Conservation (phyloP, 2,888 invertebrate genomes). For the Bembecia ichneumoniformis region DNA sequence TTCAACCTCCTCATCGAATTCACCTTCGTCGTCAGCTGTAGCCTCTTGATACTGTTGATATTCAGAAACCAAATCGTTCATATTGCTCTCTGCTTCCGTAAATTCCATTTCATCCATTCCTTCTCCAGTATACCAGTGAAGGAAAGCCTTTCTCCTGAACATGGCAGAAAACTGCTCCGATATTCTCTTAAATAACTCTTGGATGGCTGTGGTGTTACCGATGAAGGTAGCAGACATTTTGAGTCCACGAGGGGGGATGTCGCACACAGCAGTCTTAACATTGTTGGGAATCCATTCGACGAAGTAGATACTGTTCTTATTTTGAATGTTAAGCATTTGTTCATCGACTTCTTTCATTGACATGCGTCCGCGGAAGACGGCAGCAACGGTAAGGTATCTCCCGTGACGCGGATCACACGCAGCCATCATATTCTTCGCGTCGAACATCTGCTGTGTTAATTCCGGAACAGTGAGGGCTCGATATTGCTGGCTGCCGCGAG, state of each 20-base stretch:
- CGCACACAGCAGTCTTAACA: conserved; percentile 78
- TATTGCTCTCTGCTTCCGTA: conserved; percentile 90
- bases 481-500: conserved; percentile 84
- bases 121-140: conserved; percentile 93
- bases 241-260: conserved; percentile 75
- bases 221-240: conserved; percentile 86
- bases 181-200: conserved; percentile 83
- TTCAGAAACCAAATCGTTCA: conserved; percentile 87
- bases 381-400: conserved; percentile 83
- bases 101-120: conserved; percentile 95
- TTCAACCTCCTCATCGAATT: conserved; percentile 78
- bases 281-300: conserved; percentile 81
- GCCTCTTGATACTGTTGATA: conserved; percentile 90
- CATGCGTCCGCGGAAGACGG: conserved; percentile 84
- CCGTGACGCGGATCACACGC: conserved; percentile 89
- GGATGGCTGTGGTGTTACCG: conserved; percentile 82
- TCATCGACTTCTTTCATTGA: conserved; percentile 87
- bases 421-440: conserved; percentile 90
- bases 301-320: conserved; percentile 77
- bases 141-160: conserved; percentile 91
- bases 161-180: conserved; percentile 85
- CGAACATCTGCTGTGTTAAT: conserved; percentile 85
- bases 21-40: conserved; percentile 83
- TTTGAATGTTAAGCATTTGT: conserved; percentile 78
- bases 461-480: conserved; percentile 85